phyloP scores from a whole-genome alignment of 1,140 invertebrate genomes.

The Oncopeltus fasciatus region DNA sequence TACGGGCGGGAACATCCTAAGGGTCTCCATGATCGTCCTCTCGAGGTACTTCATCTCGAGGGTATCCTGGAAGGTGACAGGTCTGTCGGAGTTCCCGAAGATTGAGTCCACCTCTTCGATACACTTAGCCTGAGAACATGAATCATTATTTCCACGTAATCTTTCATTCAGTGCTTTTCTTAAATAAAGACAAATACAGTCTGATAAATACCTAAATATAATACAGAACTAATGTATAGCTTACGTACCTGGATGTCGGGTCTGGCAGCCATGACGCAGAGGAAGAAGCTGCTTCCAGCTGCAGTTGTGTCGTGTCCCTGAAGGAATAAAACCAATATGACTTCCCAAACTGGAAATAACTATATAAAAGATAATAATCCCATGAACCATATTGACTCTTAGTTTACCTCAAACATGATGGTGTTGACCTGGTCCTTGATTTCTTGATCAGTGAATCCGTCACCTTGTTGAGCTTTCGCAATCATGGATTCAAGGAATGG shows the following conservation, averaged over 20 bases:
- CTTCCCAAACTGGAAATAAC: background rate
- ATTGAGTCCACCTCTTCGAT: constrained; percentile 69
- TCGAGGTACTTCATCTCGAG: constrained; percentile 77
- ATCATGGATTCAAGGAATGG: constrained; percentile 88
- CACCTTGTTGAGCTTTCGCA: constrained; percentile 63
- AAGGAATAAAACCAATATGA: background rate
- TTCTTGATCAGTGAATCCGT: constrained; percentile 65
- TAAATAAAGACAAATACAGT: too few relatives aligned
- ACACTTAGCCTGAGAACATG: constrained; percentile 43
- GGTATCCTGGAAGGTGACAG: constrained; percentile 58
- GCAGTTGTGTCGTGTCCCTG: constrained; percentile 85
- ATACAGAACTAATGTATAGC: too few relatives aligned
- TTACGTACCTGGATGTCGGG: constrained; percentile 42
- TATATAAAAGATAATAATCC: background rate
- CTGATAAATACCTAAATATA: too few relatives aligned
- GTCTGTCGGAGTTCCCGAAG: constrained; percentile 61
- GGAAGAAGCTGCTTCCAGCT: constrained; percentile 66
- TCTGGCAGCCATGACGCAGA: constrained; percentile 66
- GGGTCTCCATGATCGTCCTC: constrained; percentile 57
- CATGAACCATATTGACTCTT: background rate
- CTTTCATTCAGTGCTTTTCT: too few relatives aligned
- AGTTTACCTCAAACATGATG: constrained; percentile 83
- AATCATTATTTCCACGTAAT: background rate
- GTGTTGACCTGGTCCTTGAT: constrained; percentile 86
- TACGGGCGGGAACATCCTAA: constrained; percentile 65